phyloP scores from a whole-genome alignment of 2,797 vertebrate genomes.

The Buceros bicornis region DNA sequence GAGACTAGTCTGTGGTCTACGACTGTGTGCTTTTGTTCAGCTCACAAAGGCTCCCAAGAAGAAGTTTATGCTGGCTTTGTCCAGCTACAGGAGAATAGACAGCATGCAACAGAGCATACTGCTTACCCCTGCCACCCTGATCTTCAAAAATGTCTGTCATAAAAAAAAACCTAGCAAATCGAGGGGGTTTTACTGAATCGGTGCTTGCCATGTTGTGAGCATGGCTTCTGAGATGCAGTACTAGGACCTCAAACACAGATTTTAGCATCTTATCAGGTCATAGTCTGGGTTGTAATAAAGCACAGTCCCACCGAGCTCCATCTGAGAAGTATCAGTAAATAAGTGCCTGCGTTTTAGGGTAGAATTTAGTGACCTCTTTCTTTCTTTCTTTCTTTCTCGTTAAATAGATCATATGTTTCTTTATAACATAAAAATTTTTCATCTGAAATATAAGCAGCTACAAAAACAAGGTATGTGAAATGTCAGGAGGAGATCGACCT shows the following conservation, averaged over 20 bases:
- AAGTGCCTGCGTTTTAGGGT: neutral
- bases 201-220: neutral
- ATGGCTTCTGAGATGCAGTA: neutral
- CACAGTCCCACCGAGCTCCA: neutral
- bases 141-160: neutral
- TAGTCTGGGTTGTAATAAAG: neutral
- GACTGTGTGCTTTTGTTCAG: neutral
- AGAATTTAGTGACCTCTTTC: conserved; percentile 2
- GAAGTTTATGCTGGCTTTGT: neutral
- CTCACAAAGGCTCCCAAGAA: neutral
- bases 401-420: neutral
- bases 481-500: neutral
- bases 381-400: neutral
- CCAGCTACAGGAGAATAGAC: neutral
- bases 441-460: neutral
- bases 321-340: neutral
- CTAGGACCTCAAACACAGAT: neutral
- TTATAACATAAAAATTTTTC: neutral
- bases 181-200: neutral
- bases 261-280: neutral
- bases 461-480: conserved; percentile 27
- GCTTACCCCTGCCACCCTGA: neutral
- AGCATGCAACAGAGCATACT: neutral
- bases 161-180: neutral
- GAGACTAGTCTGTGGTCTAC: neutral